phyloP scores from a whole-genome alignment of 2,113 vertebrate species.

The Megalops atlanticus region DNA sequence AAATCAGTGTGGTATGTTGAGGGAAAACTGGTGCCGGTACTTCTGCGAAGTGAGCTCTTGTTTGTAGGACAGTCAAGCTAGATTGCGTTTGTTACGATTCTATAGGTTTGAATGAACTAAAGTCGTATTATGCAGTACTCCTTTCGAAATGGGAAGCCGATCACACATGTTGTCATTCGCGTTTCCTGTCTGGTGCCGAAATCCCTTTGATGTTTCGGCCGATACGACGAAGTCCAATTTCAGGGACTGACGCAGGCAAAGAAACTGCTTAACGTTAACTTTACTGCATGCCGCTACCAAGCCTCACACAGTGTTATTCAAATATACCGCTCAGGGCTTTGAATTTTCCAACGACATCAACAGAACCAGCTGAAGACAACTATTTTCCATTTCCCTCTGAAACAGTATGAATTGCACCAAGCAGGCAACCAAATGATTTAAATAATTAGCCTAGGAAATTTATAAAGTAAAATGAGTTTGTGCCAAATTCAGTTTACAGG shows the following conservation, averaged over 20 bases:
- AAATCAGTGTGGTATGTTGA: too few relatives aligned
- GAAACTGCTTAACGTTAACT: too few relatives aligned
- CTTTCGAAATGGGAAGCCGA: background rate
- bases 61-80: too few relatives aligned
- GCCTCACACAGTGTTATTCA: too few relatives aligned
- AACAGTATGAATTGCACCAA: background rate
- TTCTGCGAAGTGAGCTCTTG: too few relatives aligned
- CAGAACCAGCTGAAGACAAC: background rate
- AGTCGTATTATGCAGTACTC: background rate
- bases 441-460: background rate
- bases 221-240: background rate
- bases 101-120: background rate
- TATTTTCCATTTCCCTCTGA: background rate
- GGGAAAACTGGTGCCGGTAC: too few relatives aligned
- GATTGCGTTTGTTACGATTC: too few relatives aligned
- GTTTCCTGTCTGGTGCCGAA: background rate
- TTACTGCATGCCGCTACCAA: too few relatives aligned
- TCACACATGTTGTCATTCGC: background rate
- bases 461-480: background rate
- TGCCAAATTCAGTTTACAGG: background rate
- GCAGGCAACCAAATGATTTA: background rate
- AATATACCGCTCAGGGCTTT: too few relatives aligned
- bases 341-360: too few relatives aligned
- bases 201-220: too few relatives aligned
- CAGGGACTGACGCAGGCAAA: background rate